Base-by-base conservation (phyloP, 2,113 vertebrate species). In the Catharus bicknelli region DNA sequence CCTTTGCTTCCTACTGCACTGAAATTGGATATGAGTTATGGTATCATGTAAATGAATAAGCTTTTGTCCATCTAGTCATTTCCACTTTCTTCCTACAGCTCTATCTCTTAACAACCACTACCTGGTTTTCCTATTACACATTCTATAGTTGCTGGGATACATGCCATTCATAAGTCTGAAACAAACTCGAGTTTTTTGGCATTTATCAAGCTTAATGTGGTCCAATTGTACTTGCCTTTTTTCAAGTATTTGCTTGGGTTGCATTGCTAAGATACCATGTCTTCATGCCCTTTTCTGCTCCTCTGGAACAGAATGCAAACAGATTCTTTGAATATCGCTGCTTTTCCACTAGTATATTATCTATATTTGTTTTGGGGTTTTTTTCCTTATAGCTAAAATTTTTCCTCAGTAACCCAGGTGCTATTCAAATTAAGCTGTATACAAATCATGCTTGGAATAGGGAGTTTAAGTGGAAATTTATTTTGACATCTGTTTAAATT, bases 401-500 rank as follows among this genome's bases (percentile, higher is more conserved):
- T 90, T 80, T 90, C 61, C 34, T 47, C 61, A 59, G 72, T 36
- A 86, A 53, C 30, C 18, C 77, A 86, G 53, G 67, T 91, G 68
- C 81, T 93, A 16, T 89, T 95, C 40, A 45, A 85, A 80, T 90
- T 62, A 84, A 84, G 43, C 16, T 77, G 7, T 57, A 85, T 59
- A 83, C 53, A 82, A 92, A 84, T 87, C 9, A 0, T 53, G 32
- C 72, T 81, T 88, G 16, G 36, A 55, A 55, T 88, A 83, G 34
- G 26, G 27, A 95, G 63, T 93, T 88, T 72, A 76, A 72, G 63
- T 73, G 8, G 36, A 93, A 93, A 89, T 90, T 81, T 86, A 75
- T 94, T 96, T 95, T 96, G 78, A 95, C 68, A 82, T 83, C 70
- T 96, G 78, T 87, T 90, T 76, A 91, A 87, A 88, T 90, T 80